Conservation (phyloP, 1,140 invertebrate species). For the Myzus persicae region DNA sequence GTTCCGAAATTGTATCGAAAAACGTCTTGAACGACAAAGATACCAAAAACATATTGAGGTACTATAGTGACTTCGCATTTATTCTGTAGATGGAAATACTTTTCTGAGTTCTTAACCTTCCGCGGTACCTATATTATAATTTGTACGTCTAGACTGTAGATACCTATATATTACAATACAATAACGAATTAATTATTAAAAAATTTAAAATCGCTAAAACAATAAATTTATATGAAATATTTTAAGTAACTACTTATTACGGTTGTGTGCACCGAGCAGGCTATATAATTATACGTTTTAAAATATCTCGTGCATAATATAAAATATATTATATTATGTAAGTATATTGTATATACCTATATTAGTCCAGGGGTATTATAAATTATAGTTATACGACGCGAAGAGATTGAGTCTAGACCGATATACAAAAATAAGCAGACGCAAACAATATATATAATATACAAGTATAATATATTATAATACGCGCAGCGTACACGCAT, state of each 20-base stretch:
- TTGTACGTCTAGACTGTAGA: not conserved
- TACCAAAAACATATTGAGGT: too few relatives aligned
- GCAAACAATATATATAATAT: not conserved
- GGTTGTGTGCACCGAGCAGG: not conserved
- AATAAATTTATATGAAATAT: not conserved
- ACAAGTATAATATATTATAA: not conserved
- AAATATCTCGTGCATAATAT: not conserved
- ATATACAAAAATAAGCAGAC: not conserved
- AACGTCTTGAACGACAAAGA: not conserved
- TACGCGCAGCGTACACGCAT: not conserved
- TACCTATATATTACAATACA: not conserved
- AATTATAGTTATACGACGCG: constrained; percentile 18
- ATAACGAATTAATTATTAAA: not conserved
- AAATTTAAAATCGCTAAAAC: not conserved
- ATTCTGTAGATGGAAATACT: not conserved
- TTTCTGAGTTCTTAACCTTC: not conserved
- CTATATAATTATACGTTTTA: constrained; percentile 25
- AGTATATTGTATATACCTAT: not conserved
- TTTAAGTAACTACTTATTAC: not conserved
- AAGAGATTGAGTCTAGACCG: not conserved
- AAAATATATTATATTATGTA: not conserved
- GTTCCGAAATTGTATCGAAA: not conserved
- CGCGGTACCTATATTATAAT: not conserved
- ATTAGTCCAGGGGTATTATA: not conserved
- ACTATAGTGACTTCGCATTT: not conserved